Conservation (phyloP, 2,797 vertebrate genomes). For the Hipposideros larvatus region DNA sequence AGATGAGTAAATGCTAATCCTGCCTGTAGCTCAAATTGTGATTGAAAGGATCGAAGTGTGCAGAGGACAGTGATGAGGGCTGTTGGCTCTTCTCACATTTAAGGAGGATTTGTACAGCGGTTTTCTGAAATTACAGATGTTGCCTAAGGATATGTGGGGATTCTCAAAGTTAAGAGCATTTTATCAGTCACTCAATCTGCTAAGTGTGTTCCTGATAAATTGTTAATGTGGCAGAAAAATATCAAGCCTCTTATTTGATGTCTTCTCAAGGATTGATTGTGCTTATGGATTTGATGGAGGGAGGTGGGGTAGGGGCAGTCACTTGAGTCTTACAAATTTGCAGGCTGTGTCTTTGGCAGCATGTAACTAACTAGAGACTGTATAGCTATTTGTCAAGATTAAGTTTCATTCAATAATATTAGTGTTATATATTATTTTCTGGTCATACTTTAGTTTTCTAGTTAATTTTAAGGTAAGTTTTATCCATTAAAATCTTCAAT, state of each 20-base stretch:
- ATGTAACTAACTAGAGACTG: neutral
- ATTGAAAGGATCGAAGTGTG: conserved; percentile 16
- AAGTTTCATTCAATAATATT: neutral
- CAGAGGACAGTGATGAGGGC: neutral
- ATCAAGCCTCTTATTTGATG: neutral
- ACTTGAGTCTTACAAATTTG: neutral
- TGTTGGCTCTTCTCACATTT: conserved; percentile 19
- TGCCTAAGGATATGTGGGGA: neutral
- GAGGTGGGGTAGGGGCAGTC: neutral
- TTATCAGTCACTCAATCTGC: neutral
- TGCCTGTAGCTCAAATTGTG: neutral
- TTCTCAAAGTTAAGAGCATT: neutral
- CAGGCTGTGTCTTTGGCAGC: neutral
- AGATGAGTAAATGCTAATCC: neutral
- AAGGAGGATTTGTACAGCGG: neutral
- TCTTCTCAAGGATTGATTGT: neutral
- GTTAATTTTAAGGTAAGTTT: conserved; percentile 65
- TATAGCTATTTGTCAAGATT: neutral
- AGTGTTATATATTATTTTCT: neutral
- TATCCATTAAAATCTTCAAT: neutral
- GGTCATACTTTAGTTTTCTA: conserved; percentile 25
- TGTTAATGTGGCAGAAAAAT: conserved; percentile 1
- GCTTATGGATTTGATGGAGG: neutral
- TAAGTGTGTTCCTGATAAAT: neutral
- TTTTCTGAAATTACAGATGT: neutral